Evolutionary conservation across 37 sponge, comb jelly and placozoan species (phyloP), one percentile per base, ranked within the genome.

Genomic region (Cliona cf. orientalis): DNA sequence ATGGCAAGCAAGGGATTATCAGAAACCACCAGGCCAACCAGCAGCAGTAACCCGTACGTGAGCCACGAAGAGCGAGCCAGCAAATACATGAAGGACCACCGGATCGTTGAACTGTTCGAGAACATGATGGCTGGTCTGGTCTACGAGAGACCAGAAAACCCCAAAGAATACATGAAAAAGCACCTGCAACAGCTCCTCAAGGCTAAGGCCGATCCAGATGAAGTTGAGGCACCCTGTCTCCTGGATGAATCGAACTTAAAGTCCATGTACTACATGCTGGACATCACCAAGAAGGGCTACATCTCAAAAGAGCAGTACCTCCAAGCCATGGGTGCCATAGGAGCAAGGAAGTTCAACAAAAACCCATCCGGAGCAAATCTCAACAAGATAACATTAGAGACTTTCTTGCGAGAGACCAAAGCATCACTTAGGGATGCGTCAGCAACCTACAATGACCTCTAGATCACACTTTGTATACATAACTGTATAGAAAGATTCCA

Each of bases 191-290:
- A 86, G 22, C 62, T 97, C 58, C 89, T 87, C 37, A 81, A 82
- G 28, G 82, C 86, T 49, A 80, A 88, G 46, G 73, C 33, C 22
- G 74, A 85, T 5, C 79, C 75, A 6, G 71, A 82, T 11, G 55
- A 66, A 46, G 34, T 43, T 3, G 74, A 81, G 38, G 81, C 93
- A 17, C 98, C 95, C 4, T 73, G 70, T 32, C 79, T 94, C 37
- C 41, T 97, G 19, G 90, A 94, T 57, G 91, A 92, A 38, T 81
- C 87, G 6, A 97, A 97, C 64, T 66, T 97, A 14, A 40, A 61
- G 46, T 91, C 95, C 12, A 69, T 97, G 11, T 97, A 86, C 69
- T 74, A 86, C 25, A 97, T 94, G 98, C 46, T 97, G 76, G 98
- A 97, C 78, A 81, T 91, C 25, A 83, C 93, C 7, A 80, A 81